Percentiles rank a stretch among this genome's conserved stretches.
Conservation (phyloP, 1,140 invertebrate species). For the Nebria ingens region DNA sequence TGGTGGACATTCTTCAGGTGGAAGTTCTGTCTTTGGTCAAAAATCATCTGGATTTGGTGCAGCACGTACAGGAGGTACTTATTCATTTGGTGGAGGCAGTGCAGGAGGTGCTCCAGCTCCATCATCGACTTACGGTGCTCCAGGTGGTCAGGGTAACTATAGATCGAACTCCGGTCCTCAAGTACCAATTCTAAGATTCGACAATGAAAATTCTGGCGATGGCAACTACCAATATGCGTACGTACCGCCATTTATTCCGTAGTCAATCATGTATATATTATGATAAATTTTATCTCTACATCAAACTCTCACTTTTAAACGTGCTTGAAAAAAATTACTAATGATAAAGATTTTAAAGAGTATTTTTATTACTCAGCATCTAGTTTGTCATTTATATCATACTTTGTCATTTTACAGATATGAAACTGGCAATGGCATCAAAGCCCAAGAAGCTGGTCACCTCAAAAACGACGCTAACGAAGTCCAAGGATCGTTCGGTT, state of each 20-base stretch:
- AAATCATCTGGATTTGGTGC: background rate
- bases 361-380: background rate
- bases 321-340: too few species aligned
- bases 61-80: background rate
- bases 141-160: conserved; percentile 5
- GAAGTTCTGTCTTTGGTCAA: background rate
- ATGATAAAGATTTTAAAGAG: too few species aligned
- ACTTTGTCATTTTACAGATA: conserved; percentile 30
- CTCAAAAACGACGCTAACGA: conserved; percentile 44
- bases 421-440: conserved; percentile 42
- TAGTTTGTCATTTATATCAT: conserved; percentile 7
- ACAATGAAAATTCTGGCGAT: conserved; percentile 29
- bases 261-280: too few species aligned
- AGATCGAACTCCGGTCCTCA: conserved; percentile 16
- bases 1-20: conserved; percentile 6
- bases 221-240: conserved; percentile 29
- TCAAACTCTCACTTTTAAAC: too few species aligned
- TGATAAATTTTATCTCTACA: background rate
- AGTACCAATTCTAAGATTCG: conserved; percentile 22
- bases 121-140: conserved; percentile 14
- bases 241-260: conserved; percentile 10
- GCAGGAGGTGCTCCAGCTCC: conserved; percentile 16
- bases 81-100: background rate
- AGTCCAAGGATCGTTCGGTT: conserved; percentile 51
- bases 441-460: conserved; percentile 34